phyloP scores from a whole-genome alignment of 2,888 invertebrate species.

The Aelia acuminata region DNA sequence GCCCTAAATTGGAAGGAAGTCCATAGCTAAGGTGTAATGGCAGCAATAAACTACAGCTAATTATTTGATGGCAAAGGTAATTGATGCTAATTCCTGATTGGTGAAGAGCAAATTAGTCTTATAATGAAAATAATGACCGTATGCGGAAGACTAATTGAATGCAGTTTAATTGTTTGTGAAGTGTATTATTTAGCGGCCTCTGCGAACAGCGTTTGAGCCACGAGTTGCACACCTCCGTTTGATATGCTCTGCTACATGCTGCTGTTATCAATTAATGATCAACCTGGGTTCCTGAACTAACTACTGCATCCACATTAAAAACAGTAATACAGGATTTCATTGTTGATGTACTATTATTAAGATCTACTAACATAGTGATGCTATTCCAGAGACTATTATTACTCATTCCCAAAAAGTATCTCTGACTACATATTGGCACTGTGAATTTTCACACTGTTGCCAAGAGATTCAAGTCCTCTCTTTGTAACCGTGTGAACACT shows the following conservation, averaged over 20 bases:
- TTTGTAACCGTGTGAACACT: too few species aligned
- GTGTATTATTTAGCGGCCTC: not conserved
- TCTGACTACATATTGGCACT: too few species aligned
- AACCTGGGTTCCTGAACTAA: not conserved
- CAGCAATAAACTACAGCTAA: not conserved
- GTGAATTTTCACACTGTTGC: too few species aligned
- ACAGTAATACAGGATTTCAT: too few species aligned
- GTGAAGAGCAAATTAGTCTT: not conserved
- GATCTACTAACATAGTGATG: too few species aligned
- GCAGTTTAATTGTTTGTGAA: conserved; percentile 34
- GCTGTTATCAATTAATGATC: not conserved
- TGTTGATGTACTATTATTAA: too few species aligned
- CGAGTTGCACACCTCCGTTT: not conserved
- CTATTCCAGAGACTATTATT: too few species aligned
- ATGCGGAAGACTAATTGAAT: not conserved
- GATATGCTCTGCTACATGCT: conserved; percentile 12
- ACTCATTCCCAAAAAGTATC: too few species aligned
- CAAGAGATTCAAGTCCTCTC: too few species aligned
- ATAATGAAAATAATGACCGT: conserved; percentile 5
- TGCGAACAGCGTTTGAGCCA: not conserved
- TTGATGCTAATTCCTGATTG: not conserved
- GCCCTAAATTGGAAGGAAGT: not conserved
- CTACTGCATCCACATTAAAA: too few species aligned
- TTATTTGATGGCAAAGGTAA: not conserved
- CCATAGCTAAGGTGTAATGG: not conserved